Percentiles rank a stretch among this genome's conserved stretches.
These are phyloP conservation scores for Dissostichus mawsoni DNA, from an alignment of 2,113 vertebrate genomes.

Conservation along the genomic window DNA sequence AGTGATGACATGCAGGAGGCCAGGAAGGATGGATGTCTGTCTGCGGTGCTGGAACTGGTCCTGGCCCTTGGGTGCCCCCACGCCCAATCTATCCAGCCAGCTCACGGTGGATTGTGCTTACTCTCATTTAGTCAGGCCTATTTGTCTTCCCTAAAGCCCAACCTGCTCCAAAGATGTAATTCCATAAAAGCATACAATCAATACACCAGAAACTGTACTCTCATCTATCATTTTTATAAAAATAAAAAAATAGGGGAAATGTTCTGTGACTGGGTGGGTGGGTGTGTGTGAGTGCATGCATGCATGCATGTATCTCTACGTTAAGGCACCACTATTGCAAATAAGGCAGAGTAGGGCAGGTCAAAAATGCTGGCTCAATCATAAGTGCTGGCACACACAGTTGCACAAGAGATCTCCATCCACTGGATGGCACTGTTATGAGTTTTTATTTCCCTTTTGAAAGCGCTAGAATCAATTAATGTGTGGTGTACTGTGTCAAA, in stretches of 20 bases:
- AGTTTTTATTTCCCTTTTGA: conserved; percentile 27
- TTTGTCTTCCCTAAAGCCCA: conserved; percentile 82
- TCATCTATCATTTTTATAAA: conserved; percentile 84
- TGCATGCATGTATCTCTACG: conserved; percentile 27
- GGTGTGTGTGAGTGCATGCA: conserved; percentile 31
- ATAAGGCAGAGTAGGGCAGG: conserved; percentile 34
- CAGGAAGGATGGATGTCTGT: conserved; percentile 70
- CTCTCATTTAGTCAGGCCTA: conserved; percentile 81
- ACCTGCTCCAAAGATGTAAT: conserved; percentile 85
- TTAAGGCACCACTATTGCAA: conserved; percentile 39
- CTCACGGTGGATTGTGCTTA: conserved; percentile 77
- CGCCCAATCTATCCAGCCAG: conserved; percentile 68
- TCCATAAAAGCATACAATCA: conserved; percentile 88
- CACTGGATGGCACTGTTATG: conserved; percentile 79
- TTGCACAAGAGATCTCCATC: conserved; percentile 47
- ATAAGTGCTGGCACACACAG: conserved; percentile 11
- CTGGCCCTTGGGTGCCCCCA: conserved; percentile 65
- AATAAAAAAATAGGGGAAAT: conserved; percentile 66
- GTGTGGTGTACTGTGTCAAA: conserved; percentile 75
- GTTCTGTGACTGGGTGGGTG: conserved; percentile 35
- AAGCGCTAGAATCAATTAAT: conserved; percentile 64
- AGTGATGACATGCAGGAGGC: conserved; percentile 55
- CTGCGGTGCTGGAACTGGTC: conserved; percentile 59
- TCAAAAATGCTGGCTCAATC: conserved; percentile 39
- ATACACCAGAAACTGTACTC: conserved; percentile 80